Conservation (phyloP, 2,797 vertebrate species). For the Mormyrops attenuatus region DNA sequence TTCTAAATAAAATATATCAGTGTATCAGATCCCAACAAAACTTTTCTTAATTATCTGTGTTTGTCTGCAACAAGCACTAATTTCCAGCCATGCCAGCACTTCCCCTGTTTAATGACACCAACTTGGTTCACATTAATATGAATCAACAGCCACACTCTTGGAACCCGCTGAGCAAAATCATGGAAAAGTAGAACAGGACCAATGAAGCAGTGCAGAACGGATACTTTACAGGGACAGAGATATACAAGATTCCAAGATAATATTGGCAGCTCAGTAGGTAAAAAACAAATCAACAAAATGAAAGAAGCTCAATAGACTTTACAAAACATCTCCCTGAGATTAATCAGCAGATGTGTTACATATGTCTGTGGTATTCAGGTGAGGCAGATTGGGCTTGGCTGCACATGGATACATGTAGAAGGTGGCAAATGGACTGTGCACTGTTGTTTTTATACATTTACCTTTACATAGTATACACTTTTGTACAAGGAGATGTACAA, state of each 20-base stretch:
- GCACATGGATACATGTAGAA: neutral
- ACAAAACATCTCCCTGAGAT: neutral
- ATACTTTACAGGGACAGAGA: neutral
- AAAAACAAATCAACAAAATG: neutral
- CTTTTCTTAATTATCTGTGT: neutral
- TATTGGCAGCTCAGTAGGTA: neutral
- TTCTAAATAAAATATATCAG: neutral
- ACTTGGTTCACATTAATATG: neutral
- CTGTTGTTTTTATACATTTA: neutral
- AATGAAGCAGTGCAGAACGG: neutral
- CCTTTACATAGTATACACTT: neutral
- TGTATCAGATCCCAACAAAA: neutral
- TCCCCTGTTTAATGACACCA: neutral
- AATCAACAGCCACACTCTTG: neutral
- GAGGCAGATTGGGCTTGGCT: neutral
- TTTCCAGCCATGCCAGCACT: neutral
- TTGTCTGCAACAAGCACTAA: neutral
- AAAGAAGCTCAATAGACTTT: neutral
- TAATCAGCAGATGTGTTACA: neutral
- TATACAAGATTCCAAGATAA: neutral
- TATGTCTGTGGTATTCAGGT: neutral
- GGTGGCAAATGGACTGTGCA: neutral
- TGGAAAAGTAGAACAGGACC: neutral
- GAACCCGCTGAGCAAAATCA: neutral
- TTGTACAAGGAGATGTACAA: neutral